Evolutionary conservation across 2,113 vertebrate species (phyloP), one percentile per base, ranked within the genome.

Genomic region (Antidorcas marsupialis): DNA sequence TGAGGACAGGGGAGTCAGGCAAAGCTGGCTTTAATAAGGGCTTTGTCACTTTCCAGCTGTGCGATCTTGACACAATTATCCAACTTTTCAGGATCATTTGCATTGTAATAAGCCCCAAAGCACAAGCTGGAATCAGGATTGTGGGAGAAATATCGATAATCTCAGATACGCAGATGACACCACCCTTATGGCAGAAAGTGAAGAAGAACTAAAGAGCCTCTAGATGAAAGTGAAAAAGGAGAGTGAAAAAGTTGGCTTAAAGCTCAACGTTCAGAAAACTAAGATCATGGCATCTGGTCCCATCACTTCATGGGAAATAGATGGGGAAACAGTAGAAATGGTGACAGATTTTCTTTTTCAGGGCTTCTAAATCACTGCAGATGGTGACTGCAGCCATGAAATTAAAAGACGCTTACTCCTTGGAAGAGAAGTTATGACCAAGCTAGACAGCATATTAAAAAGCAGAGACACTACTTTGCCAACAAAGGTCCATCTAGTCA

Each of bases 261-360:
- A 67, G 64, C 33, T 67, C 64, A 67, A 67, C 2, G 2, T 19
- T 67, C 64, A 67, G 16, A 67, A 67, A 67, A 67, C 2, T n/a
- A 67, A 67, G 33, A 67, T 67, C 64, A 67, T 21, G 7, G 64
- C 33, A 67, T 67, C 64, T 67, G 3, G 33, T 67, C 8, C 64
- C 33, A 36, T 21, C 33, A 67, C 33, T 67, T 67, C 16, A 67
- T 67, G 62, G 33, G 0, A 67, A n/a, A n/a, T 67, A 67, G 62
- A 67, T 19, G 62, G 16, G 16, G 43, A 67, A 67, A 67, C 16
- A n/a, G 33, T 67, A 9, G 62, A 67, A 67, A 67, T 0, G 0
- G 62, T 67, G 62, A 5, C 62, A 67, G 62, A 67, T 16, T 19
- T 67, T 67, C 19, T 67, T 19, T 67, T 33, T 2, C 0, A 0